Evolutionary conservation across 2,888 invertebrate genomes (phyloP), one percentile per base, ranked within the genome.

Genomic region (Matsumyia berberina): DNA sequence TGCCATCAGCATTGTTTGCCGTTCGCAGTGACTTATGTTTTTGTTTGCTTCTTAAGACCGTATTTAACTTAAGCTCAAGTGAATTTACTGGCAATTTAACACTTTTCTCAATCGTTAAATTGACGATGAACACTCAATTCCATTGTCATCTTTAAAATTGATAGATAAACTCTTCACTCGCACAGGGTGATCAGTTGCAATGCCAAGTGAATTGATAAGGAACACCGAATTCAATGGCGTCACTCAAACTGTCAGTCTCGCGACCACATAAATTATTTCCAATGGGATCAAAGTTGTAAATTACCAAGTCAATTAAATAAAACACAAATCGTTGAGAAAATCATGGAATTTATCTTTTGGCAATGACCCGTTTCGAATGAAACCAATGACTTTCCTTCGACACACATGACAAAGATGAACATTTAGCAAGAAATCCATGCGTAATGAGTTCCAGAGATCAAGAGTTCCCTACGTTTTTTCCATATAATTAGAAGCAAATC

Each of bases 351-450:
- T 46, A 57, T 46, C 19, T 33, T 44, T 35, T 66, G 73, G 44
- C 73, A 80, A 35, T 80, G 79, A 73, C 73, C 79, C 66, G 29
- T 67, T 66, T 73, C 24, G 15, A 35, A 33, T 55, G 17, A 17
- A 49, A 49, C 49, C 9, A 24, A 78, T 72, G 46, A 15, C 57
- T 31, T 57, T 51, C 57, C 57, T n/a, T 58, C 29, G 0, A 12
- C 19, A 44, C 24, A n/a, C 12, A 55, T 29, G 33, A 46, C 5
- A 12, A 35, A 7, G 19, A 58, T 49, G 7, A 31, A 24, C 15
- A 29, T 69, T 55, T 70, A 46, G 35, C 58, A 69, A 78, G 53
- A 70, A 17, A 37, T 42, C 51, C 51, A 39, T 31, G 12, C 31
- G 31, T 49, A 66, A 51, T 49, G 57, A 49, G n/a, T 37, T 58